Evolutionary conservation across 2,888 invertebrate species (phyloP).

Genomic region (Hyles lineata): DNA sequence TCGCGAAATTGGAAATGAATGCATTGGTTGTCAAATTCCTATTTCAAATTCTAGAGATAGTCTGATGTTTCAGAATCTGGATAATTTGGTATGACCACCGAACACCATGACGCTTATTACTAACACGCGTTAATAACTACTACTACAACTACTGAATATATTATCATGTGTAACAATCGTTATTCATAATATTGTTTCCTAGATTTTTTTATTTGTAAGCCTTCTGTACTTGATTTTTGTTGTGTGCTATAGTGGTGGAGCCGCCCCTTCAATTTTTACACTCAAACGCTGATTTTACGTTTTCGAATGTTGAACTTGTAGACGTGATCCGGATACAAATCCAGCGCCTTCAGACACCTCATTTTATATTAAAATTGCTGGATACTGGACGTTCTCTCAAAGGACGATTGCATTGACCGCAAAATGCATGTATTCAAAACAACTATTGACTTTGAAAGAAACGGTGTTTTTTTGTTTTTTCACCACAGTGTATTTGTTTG

Average conservation of each 20-base stretch:
- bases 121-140: no score
- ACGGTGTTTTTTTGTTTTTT: background rate
- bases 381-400: background rate
- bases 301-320: slow-evolving; percentile 72
- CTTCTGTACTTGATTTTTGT: slow-evolving; percentile 32
- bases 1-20: no score
- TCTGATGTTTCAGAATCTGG: no score
- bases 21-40: no score
- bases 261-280: slow-evolving; percentile 52
- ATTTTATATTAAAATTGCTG: slow-evolving; percentile 61
- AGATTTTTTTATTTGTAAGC: background rate
- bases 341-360: slow-evolving; percentile 62
- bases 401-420: slow-evolving; percentile 7
- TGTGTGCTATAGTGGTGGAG: slow-evolving; percentile 33
- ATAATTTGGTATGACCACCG: no score
- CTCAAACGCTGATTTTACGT: slow-evolving; percentile 74
- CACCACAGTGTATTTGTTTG: background rate
- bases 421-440: slow-evolving; percentile 37
- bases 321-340: slow-evolving; percentile 70
- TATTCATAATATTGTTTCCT: no score
- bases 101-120: no score
- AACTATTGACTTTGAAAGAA: slow-evolving; percentile 3
- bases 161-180: no score
- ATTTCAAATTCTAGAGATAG: no score
- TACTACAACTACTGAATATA: no score